Evolutionary conservation across 1,140 invertebrate species (phyloP), one percentile per base, ranked within the genome.

Genomic region (Procambarus clarkii): DNA sequence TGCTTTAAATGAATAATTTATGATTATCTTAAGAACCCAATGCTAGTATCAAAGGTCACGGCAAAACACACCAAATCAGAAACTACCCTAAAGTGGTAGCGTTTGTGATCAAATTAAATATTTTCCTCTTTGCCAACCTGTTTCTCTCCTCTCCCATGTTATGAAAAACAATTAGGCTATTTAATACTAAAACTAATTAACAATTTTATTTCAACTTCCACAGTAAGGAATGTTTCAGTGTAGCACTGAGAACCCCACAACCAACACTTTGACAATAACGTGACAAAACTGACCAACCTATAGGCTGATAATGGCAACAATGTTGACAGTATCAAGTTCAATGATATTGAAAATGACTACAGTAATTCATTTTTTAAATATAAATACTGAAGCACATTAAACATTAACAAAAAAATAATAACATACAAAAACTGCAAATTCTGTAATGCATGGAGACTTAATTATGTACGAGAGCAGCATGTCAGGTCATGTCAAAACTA

Each of bases 221-320:
- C 58, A 80, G 81, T 76, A 88, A 88, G 86, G 86, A 88, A 88
- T 80, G 77, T 88, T 88, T 88, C 86, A 88, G 86, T 88, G 86
- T 88, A 88, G 69, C 86, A 88, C 86, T 88, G 86, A 88, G 86
- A 88, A 48, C 18, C 77, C 86, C 86, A 80, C 60, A 80, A 88
- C 77, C 86, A 88, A 88, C 74, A 81, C 34, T 83, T 83, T 54
- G 64, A 78, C 46, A 79, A 87, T 60, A 79, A 46, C 86, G 71
- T 77, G 84, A 86, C 82, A 84, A 83, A 84, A 84, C 64, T 84
- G 82, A 58, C 50, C 21, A 84, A 84, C 82, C 64, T 44, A 11
- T 13, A 24, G 58, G 58, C 60, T 69, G 3, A 71, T 15, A 64
- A 58, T 64, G 13, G 44, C 50, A 54, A 77, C 69, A 82, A 54